Conservation (phyloP, 2,888 invertebrate genomes). For the Brachyopa scutellaris region DNA sequence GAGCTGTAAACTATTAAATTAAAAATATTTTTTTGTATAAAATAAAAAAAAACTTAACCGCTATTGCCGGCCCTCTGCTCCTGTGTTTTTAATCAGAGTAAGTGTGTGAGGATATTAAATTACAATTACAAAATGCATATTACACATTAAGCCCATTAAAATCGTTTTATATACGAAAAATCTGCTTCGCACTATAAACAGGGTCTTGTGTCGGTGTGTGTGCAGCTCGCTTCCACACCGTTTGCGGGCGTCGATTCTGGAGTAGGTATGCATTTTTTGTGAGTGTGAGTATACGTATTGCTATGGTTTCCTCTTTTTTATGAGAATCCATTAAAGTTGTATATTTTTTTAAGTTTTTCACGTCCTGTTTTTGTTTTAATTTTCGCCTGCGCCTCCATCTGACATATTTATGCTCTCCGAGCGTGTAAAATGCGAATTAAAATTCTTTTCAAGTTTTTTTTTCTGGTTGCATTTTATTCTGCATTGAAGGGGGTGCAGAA, state of each 20-base stretch:
- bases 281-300: too few species aligned
- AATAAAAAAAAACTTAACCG: slow-evolving; percentile 20
- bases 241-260: slow-evolving; percentile 25
- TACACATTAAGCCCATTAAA: slow-evolving; percentile 73
- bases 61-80: neutral
- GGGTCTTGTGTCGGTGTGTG: neutral
- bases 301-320: slow-evolving; percentile 25
- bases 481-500: slow-evolving; percentile 28
- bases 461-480: slow-evolving; percentile 40
- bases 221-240: slow-evolving; percentile 48
- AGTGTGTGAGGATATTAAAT: slow-evolving; percentile 70
- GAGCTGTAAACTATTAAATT: slow-evolving; percentile 61
- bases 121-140: slow-evolving; percentile 73
- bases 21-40: too few species aligned
- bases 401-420: slow-evolving; percentile 72
- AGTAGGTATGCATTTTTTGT: slow-evolving; percentile 29
- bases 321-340: slow-evolving; percentile 59
- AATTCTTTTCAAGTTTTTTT: slow-evolving; percentile 65
- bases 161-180: slow-evolving; percentile 62
- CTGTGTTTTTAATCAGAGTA: slow-evolving; percentile 61
- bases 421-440: slow-evolving; percentile 74
- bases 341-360: slow-evolving; percentile 37
- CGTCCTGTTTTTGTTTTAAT: slow-evolving; percentile 60
- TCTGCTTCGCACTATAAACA: slow-evolving; percentile 19
- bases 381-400: slow-evolving; percentile 44